Percentiles rank a stretch among this genome's conserved stretches.
These are phyloP conservation scores for Hydropsyche betteni DNA, from an alignment of 2,888 invertebrate genomes.

Conservation along the genomic window DNA sequence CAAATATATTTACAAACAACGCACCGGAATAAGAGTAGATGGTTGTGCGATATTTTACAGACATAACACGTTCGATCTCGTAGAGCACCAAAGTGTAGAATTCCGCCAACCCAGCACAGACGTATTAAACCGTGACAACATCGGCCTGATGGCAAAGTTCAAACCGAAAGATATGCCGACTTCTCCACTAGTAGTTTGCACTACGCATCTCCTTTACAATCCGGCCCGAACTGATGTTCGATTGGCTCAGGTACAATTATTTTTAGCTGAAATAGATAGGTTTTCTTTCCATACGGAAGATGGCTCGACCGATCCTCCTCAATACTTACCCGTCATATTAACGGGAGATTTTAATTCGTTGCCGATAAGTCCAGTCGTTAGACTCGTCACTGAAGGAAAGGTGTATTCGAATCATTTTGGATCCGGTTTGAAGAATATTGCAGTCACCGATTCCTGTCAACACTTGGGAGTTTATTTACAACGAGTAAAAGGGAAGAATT, in stretches of 20 bases:
- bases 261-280: conserved; percentile 86
- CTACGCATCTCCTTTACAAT: conserved; percentile 95
- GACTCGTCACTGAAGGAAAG: conserved; percentile 72
- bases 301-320: conserved; percentile 53
- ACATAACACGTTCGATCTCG: conserved; percentile 70
- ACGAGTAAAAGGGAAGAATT: conserved; percentile 57
- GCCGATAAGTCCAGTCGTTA: conserved; percentile 77
- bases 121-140: conserved; percentile 85
- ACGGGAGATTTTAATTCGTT: conserved; percentile 94
- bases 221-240: conserved; percentile 88
- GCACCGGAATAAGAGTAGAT: conserved; percentile 82
- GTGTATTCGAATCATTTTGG: conserved; percentile 57
- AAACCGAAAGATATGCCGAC: conserved; percentile 63
- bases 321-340: conserved; percentile 81
- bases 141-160: conserved; percentile 84
- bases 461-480: conserved; percentile 65
- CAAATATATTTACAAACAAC: conserved; percentile 80
- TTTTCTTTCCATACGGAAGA: conserved; percentile 66
- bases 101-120: conserved; percentile 70
- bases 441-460: conserved; percentile 70
- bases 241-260: conserved; percentile 84
- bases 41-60: conserved; percentile 92
- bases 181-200: conserved; percentile 79
- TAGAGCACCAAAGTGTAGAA: conserved; percentile 73
- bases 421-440: conserved; percentile 64